phyloP scores from a whole-genome alignment of 2,888 invertebrate genomes.

The Philaethria dido region DNA sequence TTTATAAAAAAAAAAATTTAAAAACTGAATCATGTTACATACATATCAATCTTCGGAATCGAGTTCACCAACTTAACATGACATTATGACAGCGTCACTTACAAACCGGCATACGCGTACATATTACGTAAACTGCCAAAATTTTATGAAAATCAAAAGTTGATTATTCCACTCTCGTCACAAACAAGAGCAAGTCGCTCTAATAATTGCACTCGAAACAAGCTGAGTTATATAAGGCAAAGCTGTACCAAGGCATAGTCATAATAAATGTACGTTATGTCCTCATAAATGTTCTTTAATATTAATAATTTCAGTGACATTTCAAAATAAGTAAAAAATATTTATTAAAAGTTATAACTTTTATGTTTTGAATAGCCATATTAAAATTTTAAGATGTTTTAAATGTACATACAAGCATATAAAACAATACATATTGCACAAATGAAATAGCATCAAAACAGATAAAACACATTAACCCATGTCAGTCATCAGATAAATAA shows the following conservation, averaged over 20 bases:
- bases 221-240: slow-evolving; percentile 62
- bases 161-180: slow-evolving; percentile 62
- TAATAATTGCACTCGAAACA: slow-evolving; percentile 60
- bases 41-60: slow-evolving; percentile 1
- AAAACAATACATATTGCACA: too few species aligned
- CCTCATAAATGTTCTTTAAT: slow-evolving; percentile 50
- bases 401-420: not conserved
- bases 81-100: slow-evolving; percentile 46
- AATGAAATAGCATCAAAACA: slow-evolving; percentile 44
- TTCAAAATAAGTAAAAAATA: not conserved
- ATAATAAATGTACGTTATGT: slow-evolving; percentile 52
- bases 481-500: slow-evolving; percentile 59
- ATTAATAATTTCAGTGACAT: slow-evolving; percentile 50
- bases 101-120: slow-evolving; percentile 40
- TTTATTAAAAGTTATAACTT: not conserved
- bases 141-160: slow-evolving; percentile 63
- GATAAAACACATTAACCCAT: slow-evolving; percentile 60
- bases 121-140: slow-evolving; percentile 62
- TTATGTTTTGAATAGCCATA: not conserved
- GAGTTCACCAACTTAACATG: slow-evolving; percentile 44
- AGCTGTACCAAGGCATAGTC: slow-evolving; percentile 32
- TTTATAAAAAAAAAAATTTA: too few species aligned
- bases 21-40: not conserved
- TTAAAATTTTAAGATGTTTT: too few species aligned
- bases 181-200: slow-evolving; percentile 64